A percentile compares a stretch with the other conserved stretches of the same genome.
Conservation (phyloP, 2,888 invertebrate species). For the Epistrophella euchroma region DNA sequence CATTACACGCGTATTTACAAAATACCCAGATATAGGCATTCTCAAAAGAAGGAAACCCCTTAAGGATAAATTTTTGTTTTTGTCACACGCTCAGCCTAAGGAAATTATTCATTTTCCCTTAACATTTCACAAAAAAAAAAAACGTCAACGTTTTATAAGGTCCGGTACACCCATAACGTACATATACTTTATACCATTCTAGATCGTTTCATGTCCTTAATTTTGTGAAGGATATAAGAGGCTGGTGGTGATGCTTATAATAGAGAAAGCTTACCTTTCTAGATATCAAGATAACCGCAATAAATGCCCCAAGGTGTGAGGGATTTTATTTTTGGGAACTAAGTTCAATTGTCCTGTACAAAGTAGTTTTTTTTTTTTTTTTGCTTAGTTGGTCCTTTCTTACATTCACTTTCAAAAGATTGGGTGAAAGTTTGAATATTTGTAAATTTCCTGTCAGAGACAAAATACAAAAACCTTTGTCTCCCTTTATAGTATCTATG, state of each 20-base stretch:
- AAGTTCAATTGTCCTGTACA: constrained; percentile 9
- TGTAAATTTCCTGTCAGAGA: constrained; percentile 15
- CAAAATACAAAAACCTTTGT: constrained; percentile 14
- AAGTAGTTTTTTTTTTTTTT: background rate
- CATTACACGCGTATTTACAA: background rate
- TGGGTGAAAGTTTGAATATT: constrained; percentile 6
- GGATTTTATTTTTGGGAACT: constrained; percentile 5
- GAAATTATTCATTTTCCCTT: constrained; percentile 14
- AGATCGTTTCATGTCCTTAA: constrained; percentile 17
- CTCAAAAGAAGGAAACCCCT: constrained; percentile 5
- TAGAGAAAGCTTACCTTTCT: background rate
- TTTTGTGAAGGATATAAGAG: background rate
- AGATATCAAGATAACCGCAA: background rate
- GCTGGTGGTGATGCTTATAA: background rate
- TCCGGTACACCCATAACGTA: background rate
- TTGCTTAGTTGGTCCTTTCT: constrained; percentile 2
- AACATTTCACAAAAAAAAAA: constrained; percentile 14
- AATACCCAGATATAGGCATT: background rate
- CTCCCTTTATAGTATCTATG: background rate
- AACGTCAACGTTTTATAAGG: constrained; percentile 13
- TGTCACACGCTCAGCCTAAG: constrained; percentile 19
- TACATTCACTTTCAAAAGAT: background rate
- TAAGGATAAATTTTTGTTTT: constrained; percentile 18
- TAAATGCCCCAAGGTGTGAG: constrained; percentile 15
- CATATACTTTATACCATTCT: background rate